phyloP scores from a whole-genome alignment of 2,797 vertebrate genomes.

The Setipinna tenuifilis region DNA sequence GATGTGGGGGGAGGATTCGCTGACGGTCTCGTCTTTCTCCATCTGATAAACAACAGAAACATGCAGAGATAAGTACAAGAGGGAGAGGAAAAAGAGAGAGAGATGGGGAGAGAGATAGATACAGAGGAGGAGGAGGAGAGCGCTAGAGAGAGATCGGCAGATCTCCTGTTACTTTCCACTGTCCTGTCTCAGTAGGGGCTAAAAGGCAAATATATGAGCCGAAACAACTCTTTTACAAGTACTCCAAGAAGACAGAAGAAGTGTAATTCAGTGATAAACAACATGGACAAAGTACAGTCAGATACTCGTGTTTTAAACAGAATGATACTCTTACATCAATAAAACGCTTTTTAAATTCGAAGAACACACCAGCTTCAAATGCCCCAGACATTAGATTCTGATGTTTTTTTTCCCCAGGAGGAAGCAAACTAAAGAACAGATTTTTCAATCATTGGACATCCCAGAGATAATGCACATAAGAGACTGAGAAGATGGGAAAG shows the following conservation, averaged over 20 bases:
- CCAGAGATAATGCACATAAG: neutral
- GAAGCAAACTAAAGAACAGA: neutral
- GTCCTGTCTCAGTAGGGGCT: neutral
- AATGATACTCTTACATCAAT: neutral
- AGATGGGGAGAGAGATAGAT: neutral
- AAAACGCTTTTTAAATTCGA: neutral
- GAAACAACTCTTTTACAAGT: too few species aligned
- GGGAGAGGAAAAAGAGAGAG: neutral
- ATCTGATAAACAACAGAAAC: constrained; percentile 71
- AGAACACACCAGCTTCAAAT: neutral
- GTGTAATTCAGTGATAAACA: neutral
- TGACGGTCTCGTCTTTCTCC: constrained; percentile 97
- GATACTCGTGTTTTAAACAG: neutral
- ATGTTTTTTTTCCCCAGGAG: too few species aligned
- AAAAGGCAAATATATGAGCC: neutral
- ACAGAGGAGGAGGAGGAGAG: constrained; percentile 27
- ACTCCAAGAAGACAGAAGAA: too few species aligned
- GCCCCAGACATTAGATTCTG: neutral
- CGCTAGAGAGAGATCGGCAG: neutral
- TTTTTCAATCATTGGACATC: too few species aligned
- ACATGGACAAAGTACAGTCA: neutral
- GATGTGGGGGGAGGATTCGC: constrained; percentile 95
- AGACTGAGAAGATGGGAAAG: neutral
- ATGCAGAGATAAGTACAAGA: constrained; percentile 26
- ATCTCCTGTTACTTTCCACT: neutral